These are phyloP conservation scores for Dreissena rostriformis DNA, from an alignment of 1,140 invertebrate species.

Conservation along the genomic window DNA sequence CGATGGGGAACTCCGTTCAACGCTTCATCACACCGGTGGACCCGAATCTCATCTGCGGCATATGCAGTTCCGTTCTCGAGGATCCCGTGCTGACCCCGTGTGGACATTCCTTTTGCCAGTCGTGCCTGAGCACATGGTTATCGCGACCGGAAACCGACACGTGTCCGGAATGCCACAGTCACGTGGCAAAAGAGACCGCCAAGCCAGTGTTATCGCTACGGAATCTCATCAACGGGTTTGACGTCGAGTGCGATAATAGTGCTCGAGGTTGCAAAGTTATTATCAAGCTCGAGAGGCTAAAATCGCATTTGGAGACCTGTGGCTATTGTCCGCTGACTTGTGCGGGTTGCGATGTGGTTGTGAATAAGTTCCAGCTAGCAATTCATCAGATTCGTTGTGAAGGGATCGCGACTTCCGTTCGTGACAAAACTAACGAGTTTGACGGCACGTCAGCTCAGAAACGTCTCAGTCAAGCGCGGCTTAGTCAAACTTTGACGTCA, in stretches of 20 bases:
- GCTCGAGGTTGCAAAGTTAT: conserved; percentile 72
- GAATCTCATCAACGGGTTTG: conserved; percentile 75
- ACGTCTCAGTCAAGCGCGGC: conserved; percentile 30
- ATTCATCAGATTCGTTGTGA: conserved; percentile 74
- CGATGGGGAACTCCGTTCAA: conserved; percentile 73
- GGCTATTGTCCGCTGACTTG: conserved; percentile 69
- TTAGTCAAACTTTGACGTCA: conserved; percentile 49
- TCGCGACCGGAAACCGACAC: conserved; percentile 62
- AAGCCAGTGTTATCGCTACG: conserved; percentile 75
- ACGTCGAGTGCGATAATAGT: conserved; percentile 68
- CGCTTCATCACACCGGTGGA: conserved; percentile 71
- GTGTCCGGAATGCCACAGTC: conserved; percentile 76
- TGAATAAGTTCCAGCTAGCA: conserved; percentile 70
- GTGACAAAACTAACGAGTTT: conserved; percentile 46
- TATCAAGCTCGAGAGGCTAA: conserved; percentile 68
- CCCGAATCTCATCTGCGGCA: conserved; percentile 76
- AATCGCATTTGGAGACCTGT: conserved; percentile 68
- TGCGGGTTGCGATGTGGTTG: conserved; percentile 66
- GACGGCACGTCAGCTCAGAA: not conserved
- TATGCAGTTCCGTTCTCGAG: conserved; percentile 76
- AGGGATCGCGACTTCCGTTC: conserved; percentile 66
- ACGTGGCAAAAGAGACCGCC: conserved; percentile 56
- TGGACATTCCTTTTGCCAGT: conserved; percentile 76
- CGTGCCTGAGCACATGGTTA: conserved; percentile 76
- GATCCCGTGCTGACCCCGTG: conserved; percentile 77